A percentile compares a stretch with the other conserved stretches of the same genome.
These are phyloP conservation scores for Lathamus discolor DNA, from an alignment of 2,113 vertebrate genomes.

Conservation along the genomic window DNA sequence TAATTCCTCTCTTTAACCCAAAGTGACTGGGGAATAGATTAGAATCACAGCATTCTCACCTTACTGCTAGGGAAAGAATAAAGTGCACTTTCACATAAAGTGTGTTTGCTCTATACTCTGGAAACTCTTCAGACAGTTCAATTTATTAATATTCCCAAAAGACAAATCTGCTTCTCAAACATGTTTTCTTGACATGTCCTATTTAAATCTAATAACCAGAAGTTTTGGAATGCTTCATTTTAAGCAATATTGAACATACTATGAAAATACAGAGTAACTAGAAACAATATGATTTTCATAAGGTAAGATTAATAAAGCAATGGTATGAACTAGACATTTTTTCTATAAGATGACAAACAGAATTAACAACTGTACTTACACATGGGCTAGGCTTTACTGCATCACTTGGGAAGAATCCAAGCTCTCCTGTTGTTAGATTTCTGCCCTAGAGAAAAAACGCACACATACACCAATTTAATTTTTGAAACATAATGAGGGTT, in stretches of 20 bases:
- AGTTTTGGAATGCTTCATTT: not conserved
- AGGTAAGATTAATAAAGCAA: conserved; percentile 23
- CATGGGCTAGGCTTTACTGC: conserved; percentile 93
- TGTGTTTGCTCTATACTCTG: not conserved
- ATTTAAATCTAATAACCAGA: not conserved
- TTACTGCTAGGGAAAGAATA: not conserved
- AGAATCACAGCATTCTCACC: not conserved
- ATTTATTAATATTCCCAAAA: conserved; percentile 28
- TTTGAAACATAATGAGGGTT: not conserved
- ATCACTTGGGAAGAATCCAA: conserved; percentile 96
- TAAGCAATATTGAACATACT: not conserved
- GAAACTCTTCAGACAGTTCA: conserved; percentile 17
- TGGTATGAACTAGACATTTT: not conserved
- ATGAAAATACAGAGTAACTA: not conserved
- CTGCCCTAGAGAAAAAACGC: conserved; percentile 82
- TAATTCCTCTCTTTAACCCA: conserved; percentile 42
- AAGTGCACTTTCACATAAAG: not conserved
- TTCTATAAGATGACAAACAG: not conserved
- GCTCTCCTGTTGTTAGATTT: conserved; percentile 88
- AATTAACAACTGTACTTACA: conserved; percentile 80
- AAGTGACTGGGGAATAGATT: conserved; percentile 40
- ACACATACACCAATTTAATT: conserved; percentile 5
- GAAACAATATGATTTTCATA: not conserved
- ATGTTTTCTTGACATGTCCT: not conserved
- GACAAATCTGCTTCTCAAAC: not conserved